Conservation (phyloP, 2,888 invertebrate species). For the Melinaea menophilus region DNA sequence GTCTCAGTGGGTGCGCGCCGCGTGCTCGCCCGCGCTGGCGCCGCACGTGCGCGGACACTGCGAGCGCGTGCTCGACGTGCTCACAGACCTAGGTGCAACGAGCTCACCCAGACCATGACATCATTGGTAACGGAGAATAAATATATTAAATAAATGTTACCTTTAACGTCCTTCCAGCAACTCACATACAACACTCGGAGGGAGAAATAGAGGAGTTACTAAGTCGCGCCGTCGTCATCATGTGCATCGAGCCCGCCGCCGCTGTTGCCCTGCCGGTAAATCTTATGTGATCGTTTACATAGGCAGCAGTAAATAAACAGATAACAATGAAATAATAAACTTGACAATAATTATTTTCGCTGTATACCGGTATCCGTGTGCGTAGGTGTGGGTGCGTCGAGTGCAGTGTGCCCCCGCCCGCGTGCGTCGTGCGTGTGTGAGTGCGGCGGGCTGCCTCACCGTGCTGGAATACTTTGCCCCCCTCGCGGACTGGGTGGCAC, state of each 20-base stretch:
- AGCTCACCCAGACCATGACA: neutral
- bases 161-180: slow-evolving; percentile 37
- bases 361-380: slow-evolving; percentile 37
- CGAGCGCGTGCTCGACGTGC: slow-evolving; percentile 32
- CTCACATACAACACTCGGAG: slow-evolving; percentile 37
- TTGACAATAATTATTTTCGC: too few relatives aligned
- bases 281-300: neutral
- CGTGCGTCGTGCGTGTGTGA: slow-evolving; percentile 31
- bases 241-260: slow-evolving; percentile 60
- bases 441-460: slow-evolving; percentile 45
- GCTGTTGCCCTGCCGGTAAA: slow-evolving; percentile 49
- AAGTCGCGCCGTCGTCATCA: slow-evolving; percentile 50
- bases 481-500: slow-evolving; percentile 47
- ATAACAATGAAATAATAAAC: too few relatives aligned
- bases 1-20: slow-evolving; percentile 49
- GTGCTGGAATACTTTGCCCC: slow-evolving; percentile 47
- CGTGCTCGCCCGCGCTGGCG: slow-evolving; percentile 40
- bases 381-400: slow-evolving; percentile 40
- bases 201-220: slow-evolving; percentile 54
- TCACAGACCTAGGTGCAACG: slow-evolving; percentile 42
- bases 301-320: too few relatives aligned
- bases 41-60: slow-evolving; percentile 42
- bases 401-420: slow-evolving; percentile 42
- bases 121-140: neutral
- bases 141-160: neutral